Evolutionary conservation across 2,888 invertebrate genomes (phyloP), one percentile per base, ranked within the genome.

Genomic region (Deilephila elpenor): DNA sequence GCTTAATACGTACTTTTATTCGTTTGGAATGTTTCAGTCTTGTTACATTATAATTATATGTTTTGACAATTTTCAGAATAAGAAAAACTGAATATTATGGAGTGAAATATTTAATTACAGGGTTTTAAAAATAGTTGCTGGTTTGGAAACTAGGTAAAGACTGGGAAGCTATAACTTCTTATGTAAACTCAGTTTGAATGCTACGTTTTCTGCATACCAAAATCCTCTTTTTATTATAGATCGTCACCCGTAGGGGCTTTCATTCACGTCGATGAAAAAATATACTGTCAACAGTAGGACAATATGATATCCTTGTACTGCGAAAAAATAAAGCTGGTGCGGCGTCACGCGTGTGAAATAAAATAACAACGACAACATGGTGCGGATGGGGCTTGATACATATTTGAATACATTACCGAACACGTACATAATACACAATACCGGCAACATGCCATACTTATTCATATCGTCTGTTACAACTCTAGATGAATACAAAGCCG

Each of bases 371-470:
- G 90, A 84, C 90, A 91, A 90, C 91, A 90, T 86, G 90, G 89
- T 89, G 92, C 90, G 93, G 90, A 91, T 91, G 91, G 89, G 87
- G 90, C 91, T 90, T 92, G 92, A 93, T 94, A 94, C 93, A 93
- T 94, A 94, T 94, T 94, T 94, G 94, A 94, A 94, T 94, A 94
- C 88, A 94, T 94, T 93, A 94, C 93, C 80, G 89, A 91, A 89
- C 91, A 92, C 90, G 91, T 89, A 92, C 90, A 92, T 93, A 93
- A 92, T 89, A 92, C 90, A 92, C 92, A 93, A 92, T 91, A 88
- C 91, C 86, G 85, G 86, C 87, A 86, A 90, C 90, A 91, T 86
- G 88, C 85, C 86, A 89, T 91, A 91, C 92, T 91, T 92, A 93
- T 93, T 94, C 93, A 94, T 93, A 92, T 90, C 91, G 88, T 85